Evolutionary conservation across 2,888 invertebrate genomes (phyloP), one percentile per base, ranked within the genome.

Genomic region (Carcina quercana): DNA sequence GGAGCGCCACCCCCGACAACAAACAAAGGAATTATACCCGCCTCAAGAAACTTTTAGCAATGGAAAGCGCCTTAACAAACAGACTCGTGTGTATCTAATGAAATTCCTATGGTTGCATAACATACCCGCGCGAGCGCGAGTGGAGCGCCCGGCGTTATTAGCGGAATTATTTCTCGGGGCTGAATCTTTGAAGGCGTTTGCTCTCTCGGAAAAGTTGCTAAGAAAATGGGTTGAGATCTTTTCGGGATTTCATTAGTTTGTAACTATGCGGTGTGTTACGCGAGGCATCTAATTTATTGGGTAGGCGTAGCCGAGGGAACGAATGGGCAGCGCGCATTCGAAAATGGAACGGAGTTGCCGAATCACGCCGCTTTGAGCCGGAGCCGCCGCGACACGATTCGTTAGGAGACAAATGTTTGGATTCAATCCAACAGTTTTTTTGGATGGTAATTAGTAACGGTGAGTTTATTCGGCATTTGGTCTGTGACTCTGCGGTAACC

Each of bases 1-100:
- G 66, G 72, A 64, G 71, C 50, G 59, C 72, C 72, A 68, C 74
- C 79, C 73, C 71, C 59, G 50, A 68, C 68, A 75, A 79, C 78
- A 83, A 83, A 83, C 82, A 83, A 83, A 83, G 83, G 83, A 83
- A 83, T 83, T 83, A 83, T 80, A 76, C 82, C 83, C 83, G 83
- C 83, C 80, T 83, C 82, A 83, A 83, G 83, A 83, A 83, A 83
- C 83, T 83, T 83, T 83, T 83, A 82, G 82, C 83, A 83, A 80
- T 83, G 82, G 83, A 82, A 83, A 82, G 82, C 82, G 80, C 79
- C 83, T 83, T 83, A 83, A 78, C 83, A 83, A 83, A 83, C 83
- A 83, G 66, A 80, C 82, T 75, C 79, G 83, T 80, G 82, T 83
- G 82, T 83, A 82, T 83, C 79, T 83, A 83, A 83, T 83, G 83